A percentile compares a stretch with the other conserved stretches of the same genome.
Conservation (phyloP, 1,140 invertebrate species). For the Conus ventricosus region DNA sequence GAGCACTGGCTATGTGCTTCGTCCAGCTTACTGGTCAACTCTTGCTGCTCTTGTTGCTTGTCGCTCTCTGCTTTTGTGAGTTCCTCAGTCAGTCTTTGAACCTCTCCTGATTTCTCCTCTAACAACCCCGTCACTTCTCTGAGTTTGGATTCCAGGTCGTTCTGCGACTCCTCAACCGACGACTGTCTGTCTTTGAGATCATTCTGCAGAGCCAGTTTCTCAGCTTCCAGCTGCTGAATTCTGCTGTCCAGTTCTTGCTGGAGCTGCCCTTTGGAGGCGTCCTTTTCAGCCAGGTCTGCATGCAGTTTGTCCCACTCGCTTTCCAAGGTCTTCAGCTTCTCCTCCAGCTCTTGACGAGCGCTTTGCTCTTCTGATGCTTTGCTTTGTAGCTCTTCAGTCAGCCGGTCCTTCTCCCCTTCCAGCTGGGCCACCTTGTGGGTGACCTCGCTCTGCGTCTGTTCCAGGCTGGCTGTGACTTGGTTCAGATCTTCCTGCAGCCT, state of each 20-base stretch:
- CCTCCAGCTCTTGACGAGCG: not conserved
- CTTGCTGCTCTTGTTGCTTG: conserved; percentile 16
- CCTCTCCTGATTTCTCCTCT: not conserved
- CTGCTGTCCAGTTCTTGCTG: conserved; percentile 5
- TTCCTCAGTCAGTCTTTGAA: not conserved
- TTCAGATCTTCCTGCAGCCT: conserved; percentile 1
- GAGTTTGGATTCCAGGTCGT: conserved; percentile 1
- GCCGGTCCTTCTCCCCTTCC: not conserved
- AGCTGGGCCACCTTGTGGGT: not conserved
- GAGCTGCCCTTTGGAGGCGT: not conserved
- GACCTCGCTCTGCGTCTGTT: not conserved
- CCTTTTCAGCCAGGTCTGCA: not conserved
- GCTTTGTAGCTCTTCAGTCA: conserved; percentile 5
- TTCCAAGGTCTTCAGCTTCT: conserved; percentile 6
- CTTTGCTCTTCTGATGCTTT: not conserved
- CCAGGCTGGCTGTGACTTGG: not conserved
- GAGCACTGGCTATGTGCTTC: conserved; percentile 22
- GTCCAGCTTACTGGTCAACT: not conserved
- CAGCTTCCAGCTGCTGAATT: not conserved
- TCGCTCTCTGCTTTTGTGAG: conserved; percentile 34
- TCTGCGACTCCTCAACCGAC: not conserved
- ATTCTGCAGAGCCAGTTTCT: conserved; percentile 15
- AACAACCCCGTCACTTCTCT: not conserved
- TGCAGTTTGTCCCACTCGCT: conserved; percentile 9
- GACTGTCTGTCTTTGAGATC: not conserved